Percentiles rank a stretch among this genome's conserved stretches.
phyloP scores from a whole-genome alignment of 2,888 invertebrate genomes.

The Cerastoderma edule region DNA sequence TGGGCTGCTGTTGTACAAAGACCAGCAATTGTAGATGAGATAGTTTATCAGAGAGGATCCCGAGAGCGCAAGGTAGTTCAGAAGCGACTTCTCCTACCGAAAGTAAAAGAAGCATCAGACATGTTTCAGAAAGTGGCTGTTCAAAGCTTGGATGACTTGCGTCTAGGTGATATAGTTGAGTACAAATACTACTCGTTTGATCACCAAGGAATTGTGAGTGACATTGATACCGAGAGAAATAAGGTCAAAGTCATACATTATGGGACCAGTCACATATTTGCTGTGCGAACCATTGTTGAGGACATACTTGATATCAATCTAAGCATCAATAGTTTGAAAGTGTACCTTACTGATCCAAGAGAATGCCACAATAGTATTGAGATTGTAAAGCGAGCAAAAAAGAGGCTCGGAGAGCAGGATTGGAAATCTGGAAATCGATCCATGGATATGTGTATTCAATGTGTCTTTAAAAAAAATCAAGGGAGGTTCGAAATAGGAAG shows the following conservation, averaged over 20 bases:
- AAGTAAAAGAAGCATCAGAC: slow-evolving; percentile 15
- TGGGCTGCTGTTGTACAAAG: slow-evolving; percentile 49
- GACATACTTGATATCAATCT: slow-evolving; percentile 33
- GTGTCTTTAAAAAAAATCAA: slow-evolving; percentile 17
- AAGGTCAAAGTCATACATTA: slow-evolving; percentile 50
- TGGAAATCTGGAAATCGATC: slow-evolving; percentile 24
- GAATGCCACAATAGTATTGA: slow-evolving; percentile 2
- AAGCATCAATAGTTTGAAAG: slow-evolving; percentile 4
- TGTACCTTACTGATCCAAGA: slow-evolving; percentile 37
- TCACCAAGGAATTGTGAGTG: slow-evolving; percentile 42
- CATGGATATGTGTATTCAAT: slow-evolving; percentile 26
- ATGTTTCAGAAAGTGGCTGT: slow-evolving; percentile 31
- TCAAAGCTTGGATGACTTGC: slow-evolving; percentile 34
- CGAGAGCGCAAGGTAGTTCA: neutral
- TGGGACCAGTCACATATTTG: slow-evolving; percentile 37
- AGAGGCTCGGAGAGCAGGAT: slow-evolving; percentile 17
- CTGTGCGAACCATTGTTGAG: slow-evolving; percentile 41
- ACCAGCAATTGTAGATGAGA: slow-evolving; percentile 10
- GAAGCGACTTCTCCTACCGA: slow-evolving; percentile 29
- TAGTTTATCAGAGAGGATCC: neutral
- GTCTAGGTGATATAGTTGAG: slow-evolving; percentile 38
- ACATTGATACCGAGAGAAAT: slow-evolving; percentile 16
- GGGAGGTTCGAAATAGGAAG: slow-evolving; percentile 12
- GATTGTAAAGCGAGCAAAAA: slow-evolving; percentile 14
- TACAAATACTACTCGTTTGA: slow-evolving; percentile 34